Evolutionary conservation across 2,797 vertebrate species (phyloP).

Genomic region (Ataeniobius toweri): DNA sequence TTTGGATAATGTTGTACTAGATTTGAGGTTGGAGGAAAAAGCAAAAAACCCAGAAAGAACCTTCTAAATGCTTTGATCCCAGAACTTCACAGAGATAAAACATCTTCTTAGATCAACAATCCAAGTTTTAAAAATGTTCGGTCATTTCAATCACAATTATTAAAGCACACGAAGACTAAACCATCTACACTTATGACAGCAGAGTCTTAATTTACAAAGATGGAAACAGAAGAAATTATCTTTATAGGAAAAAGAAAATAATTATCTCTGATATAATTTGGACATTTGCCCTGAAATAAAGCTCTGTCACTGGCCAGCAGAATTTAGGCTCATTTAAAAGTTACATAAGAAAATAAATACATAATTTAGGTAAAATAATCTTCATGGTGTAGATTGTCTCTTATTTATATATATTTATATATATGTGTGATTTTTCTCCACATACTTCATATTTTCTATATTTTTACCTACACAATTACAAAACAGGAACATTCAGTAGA

Average conservation of each 20-base stretch:
- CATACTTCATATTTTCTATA: constrained; percentile 54
- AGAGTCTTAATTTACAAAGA: constrained; percentile 42
- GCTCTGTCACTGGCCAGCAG: constrained; percentile 80
- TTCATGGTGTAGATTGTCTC: constrained; percentile 82
- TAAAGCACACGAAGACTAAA: constrained; percentile 55
- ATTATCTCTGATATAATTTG: constrained; percentile 42
- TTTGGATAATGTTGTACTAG: constrained; percentile 52
- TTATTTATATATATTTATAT: constrained; percentile 59
- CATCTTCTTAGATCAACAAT: constrained; percentile 32
- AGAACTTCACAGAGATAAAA: constrained; percentile 35
- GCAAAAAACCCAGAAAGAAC: constrained; percentile 32
- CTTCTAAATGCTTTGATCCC: constrained; percentile 17
- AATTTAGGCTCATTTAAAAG: constrained; percentile 74
- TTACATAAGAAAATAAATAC: constrained; percentile 82
- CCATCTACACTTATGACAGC: constrained; percentile 54
- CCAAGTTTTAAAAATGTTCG: constrained; percentile 26
- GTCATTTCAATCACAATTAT: constrained; percentile 44
- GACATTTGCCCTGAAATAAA: constrained; percentile 61
- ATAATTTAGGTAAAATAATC: constrained; percentile 72
- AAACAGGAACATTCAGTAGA: constrained; percentile 71
- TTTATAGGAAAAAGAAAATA: constrained; percentile 41
- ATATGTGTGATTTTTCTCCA: constrained; percentile 52
- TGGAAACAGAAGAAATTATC: constrained; percentile 36
- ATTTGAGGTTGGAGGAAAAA: constrained; percentile 41
- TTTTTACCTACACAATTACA: constrained; percentile 62